Percentiles rank a stretch among this genome's conserved stretches.
These are phyloP conservation scores for Carcina quercana DNA, from an alignment of 2,888 invertebrate genomes.

Conservation along the genomic window DNA sequence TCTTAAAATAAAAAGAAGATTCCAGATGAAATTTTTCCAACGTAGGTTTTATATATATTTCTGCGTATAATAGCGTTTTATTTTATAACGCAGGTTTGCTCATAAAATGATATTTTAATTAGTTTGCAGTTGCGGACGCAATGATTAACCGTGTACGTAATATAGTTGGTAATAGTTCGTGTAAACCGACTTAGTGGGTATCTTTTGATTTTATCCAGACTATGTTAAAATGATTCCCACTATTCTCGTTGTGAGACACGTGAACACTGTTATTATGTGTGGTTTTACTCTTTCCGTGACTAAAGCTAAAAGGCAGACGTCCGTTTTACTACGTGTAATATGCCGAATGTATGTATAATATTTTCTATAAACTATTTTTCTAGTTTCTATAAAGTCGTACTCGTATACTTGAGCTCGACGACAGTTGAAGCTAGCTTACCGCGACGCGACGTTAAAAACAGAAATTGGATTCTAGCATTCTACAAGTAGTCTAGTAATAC, in stretches of 20 bases:
- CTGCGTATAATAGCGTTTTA: too few species aligned
- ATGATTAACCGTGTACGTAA: constrained; percentile 46
- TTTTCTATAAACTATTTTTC: not conserved
- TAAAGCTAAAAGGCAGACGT: too few species aligned
- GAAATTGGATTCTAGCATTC: too few species aligned
- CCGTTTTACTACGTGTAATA: not conserved
- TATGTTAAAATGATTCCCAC: constrained; percentile 31
- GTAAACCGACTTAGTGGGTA: constrained; percentile 31
- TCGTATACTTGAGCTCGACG: too few species aligned
- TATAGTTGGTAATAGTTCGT: constrained; percentile 41
- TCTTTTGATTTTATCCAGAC: constrained; percentile 33
- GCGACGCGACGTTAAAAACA: too few species aligned
- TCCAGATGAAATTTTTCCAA: too few species aligned
- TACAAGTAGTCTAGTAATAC: too few species aligned
- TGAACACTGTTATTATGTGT: constrained; percentile 26
- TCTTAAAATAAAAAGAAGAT: too few species aligned
- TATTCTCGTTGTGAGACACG: constrained; percentile 23
- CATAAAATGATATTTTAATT: constrained; percentile 56
- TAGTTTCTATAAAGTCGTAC: too few species aligned
- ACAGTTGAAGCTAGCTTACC: too few species aligned
- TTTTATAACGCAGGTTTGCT: constrained; percentile 40
- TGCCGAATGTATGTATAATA: not conserved
- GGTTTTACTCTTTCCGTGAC: constrained; percentile 18
- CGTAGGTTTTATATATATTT: too few species aligned
- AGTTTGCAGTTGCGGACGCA: constrained; percentile 23